Conservation (phyloP, 2,113 vertebrate species). For the Channa argus region DNA sequence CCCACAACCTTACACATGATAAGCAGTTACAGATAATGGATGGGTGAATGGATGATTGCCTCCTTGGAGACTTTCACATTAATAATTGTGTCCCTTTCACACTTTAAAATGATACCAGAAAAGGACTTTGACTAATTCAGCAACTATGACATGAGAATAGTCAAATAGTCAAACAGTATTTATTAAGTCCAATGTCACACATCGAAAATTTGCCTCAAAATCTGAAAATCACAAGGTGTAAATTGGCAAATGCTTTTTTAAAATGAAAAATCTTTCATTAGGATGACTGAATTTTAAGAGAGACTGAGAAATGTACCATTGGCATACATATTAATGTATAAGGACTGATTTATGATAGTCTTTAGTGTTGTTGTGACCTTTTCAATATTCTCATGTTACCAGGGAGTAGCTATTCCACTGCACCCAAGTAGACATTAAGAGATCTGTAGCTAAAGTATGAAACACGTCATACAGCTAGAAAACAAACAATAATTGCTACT, state of each 20-base stretch:
- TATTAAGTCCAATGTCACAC: too few relatives aligned
- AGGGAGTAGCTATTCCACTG: too few relatives aligned
- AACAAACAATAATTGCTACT: too few relatives aligned
- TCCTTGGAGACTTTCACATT: background rate
- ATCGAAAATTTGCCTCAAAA: too few relatives aligned
- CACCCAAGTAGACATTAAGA: too few relatives aligned
- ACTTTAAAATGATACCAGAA: constrained; percentile 6
- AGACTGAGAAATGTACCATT: background rate
- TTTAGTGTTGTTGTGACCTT: too few relatives aligned
- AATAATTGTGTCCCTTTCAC: background rate
- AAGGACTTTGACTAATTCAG: background rate
- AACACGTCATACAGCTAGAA: background rate
- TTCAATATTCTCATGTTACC: too few relatives aligned
- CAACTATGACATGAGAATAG: background rate
- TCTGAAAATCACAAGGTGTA: constrained; percentile 1
- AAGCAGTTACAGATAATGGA: too few relatives aligned
- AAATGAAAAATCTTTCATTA: constrained; percentile 12
- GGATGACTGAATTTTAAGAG: constrained; percentile 1
- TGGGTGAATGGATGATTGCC: background rate
- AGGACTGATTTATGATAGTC: background rate
- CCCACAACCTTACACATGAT: too few relatives aligned
- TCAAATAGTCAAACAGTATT: too few relatives aligned
- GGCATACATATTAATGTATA: constrained; percentile 1
- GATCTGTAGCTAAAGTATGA: background rate
- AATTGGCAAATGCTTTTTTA: constrained; percentile 23